Evolutionary conservation across 2,888 invertebrate genomes (phyloP).

Genomic region (Lochmaea crataegi): DNA sequence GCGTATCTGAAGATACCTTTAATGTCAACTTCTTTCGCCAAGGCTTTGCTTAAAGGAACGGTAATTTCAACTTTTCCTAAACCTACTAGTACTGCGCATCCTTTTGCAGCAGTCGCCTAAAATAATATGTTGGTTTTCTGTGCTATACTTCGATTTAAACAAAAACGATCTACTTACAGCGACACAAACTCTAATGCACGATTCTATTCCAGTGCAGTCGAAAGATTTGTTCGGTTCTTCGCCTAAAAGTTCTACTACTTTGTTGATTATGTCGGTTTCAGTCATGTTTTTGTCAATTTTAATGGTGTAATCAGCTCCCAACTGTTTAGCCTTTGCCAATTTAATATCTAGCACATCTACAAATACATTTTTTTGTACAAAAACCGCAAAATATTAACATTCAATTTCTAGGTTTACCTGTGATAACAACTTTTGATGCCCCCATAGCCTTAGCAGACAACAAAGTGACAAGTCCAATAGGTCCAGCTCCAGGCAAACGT

Average conservation of each 20-base stretch:
- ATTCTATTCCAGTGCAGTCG: constrained; percentile 89
- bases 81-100: constrained; percentile 88
- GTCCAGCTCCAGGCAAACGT: constrained; percentile 86
- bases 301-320: constrained; percentile 82
- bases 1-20: constrained; percentile 93
- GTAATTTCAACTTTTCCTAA: constrained; percentile 84
- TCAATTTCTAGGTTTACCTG: constrained; percentile 68
- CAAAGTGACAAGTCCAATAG: constrained; percentile 87
- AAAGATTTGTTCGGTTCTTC: constrained; percentile 79
- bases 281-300: constrained; percentile 69
- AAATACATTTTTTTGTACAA: constrained; percentile 36
- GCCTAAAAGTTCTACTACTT: constrained; percentile 72
- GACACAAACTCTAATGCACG: constrained; percentile 80
- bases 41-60: constrained; percentile 84
- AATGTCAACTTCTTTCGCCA: constrained; percentile 90
- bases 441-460: constrained; percentile 88
- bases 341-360: constrained; percentile 72
- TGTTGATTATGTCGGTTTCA: constrained; percentile 71
- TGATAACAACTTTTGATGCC: constrained; percentile 80
- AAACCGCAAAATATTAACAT: background rate
- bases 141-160: background rate
- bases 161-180: constrained; percentile 67
- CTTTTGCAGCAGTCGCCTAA: constrained; percentile 89
- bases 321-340: constrained; percentile 77
- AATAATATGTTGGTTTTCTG: constrained; percentile 31